A percentile compares a stretch with the other conserved stretches of the same genome.
These are phyloP conservation scores for Enteromius radiatus DNA, from an alignment of 2,797 vertebrate species.

Conservation along the genomic window DNA sequence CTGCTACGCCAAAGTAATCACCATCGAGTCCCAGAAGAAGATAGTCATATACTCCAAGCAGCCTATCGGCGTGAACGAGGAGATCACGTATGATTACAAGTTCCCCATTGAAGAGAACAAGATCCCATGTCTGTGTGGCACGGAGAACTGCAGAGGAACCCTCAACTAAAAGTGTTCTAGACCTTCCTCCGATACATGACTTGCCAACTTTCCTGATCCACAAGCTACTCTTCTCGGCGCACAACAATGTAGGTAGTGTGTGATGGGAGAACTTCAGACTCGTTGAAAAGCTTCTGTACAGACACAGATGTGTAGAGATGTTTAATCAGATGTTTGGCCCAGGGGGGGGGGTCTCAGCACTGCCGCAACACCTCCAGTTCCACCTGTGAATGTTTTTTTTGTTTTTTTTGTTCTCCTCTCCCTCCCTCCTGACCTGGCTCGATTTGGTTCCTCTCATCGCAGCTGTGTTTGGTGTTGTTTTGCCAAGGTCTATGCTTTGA, in stretches of 20 bases:
- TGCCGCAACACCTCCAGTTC: constrained; percentile 16
- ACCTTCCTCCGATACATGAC: constrained; percentile 5
- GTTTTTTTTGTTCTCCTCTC: background rate
- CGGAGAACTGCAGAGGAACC: constrained; percentile 90
- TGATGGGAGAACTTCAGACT: background rate
- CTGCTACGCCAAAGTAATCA: constrained; percentile 96
- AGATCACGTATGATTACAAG: constrained; percentile 96
- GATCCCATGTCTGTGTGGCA: constrained; percentile 93
- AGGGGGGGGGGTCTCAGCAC: constrained; percentile 1
- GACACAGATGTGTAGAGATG: background rate
- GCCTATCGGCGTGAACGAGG: constrained; percentile 89
- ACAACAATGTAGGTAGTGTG: background rate
- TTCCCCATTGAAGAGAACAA: constrained; percentile 95
- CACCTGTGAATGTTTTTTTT: background rate
- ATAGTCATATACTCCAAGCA: constrained; percentile 97
- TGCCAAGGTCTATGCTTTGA: constrained; percentile 8
- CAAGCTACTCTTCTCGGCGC: constrained; percentile 10
- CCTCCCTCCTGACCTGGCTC: background rate
- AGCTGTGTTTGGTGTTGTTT: constrained; percentile 29
- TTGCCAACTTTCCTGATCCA: background rate
- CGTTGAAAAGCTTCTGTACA: constrained; percentile 12
- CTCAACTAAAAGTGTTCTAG: constrained; percentile 81
- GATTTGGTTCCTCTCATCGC: background rate
- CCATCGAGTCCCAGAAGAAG: constrained; percentile 95
- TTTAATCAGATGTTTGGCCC: constrained; percentile 5